These are phyloP conservation scores for Anarsia innoxiella DNA, from an alignment of 2,888 invertebrate species.

Conservation along the genomic window DNA sequence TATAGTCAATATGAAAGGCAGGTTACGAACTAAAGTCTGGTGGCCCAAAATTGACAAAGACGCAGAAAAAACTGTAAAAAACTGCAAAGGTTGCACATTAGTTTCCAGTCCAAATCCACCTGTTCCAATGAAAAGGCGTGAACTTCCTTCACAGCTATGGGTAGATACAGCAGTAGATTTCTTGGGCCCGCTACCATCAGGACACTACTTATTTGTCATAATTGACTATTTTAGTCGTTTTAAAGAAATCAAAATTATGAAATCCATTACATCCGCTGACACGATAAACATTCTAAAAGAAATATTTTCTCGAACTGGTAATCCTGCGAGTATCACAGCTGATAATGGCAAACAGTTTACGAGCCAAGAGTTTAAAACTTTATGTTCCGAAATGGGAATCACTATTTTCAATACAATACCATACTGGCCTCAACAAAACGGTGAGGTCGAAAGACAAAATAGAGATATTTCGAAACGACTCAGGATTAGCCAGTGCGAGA, in stretches of 20 bases:
- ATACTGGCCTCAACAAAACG: constrained; percentile 19
- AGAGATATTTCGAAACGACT: constrained; percentile 15
- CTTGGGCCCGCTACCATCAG: constrained; percentile 17
- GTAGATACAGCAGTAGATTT: constrained; percentile 20
- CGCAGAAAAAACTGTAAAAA: constrained; percentile 16
- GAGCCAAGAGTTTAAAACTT: constrained; percentile 15
- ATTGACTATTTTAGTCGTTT: constrained; percentile 12
- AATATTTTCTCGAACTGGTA: constrained; percentile 14
- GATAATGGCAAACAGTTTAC: constrained; percentile 20
- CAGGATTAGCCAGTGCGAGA: constrained; percentile 9
- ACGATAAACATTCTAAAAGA: constrained; percentile 15
- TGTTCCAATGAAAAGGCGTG: constrained; percentile 13
- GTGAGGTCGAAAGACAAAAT: constrained; percentile 20
- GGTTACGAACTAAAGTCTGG: constrained; percentile 21
- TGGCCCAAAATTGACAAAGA: constrained; percentile 21
- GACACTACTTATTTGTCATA: constrained; percentile 9
- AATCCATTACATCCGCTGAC: constrained; percentile 1
- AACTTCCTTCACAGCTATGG: constrained; percentile 18
- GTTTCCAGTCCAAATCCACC: constrained; percentile 18
- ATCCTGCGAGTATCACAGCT: constrained; percentile 16
- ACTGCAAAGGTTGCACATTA: constrained; percentile 19
- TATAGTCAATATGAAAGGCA: constrained; percentile 20
- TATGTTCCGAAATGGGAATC: constrained; percentile 15
- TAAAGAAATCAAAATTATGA: constrained; percentile 13
- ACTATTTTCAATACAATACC: constrained; percentile 12